Evolutionary conservation across 2,888 invertebrate genomes (phyloP).

Genomic region (Himalopsyche japonica): DNA sequence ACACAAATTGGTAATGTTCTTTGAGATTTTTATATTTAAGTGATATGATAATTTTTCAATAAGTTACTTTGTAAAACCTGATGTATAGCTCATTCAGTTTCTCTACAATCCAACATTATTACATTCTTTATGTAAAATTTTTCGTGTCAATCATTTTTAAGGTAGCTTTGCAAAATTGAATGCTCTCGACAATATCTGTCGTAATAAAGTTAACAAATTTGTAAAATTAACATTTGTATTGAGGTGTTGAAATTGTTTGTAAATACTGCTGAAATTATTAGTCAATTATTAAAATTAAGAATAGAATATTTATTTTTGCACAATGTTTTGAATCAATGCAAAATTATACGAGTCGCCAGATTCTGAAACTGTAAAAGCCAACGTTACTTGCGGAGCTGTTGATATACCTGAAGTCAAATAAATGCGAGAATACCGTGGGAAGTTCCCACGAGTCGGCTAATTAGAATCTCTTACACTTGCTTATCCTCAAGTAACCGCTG

Average conservation of each 20-base stretch:
- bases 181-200: too few relatives aligned
- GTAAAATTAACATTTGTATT: neutral
- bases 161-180: too few relatives aligned
- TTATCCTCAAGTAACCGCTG: slow-evolving; percentile 28
- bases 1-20: too few relatives aligned
- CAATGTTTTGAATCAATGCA: neutral
- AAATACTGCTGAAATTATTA: neutral
- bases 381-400: neutral
- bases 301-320: neutral
- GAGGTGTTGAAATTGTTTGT: neutral
- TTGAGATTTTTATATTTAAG: too few relatives aligned
- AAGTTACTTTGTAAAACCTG: too few relatives aligned
- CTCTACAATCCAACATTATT: too few relatives aligned
- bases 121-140: too few relatives aligned
- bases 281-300: slow-evolving; percentile 8
- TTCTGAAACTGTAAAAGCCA: slow-evolving; percentile 2
- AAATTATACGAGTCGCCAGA: neutral
- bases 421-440: slow-evolving; percentile 34
- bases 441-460: slow-evolving; percentile 39
- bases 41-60: too few relatives aligned
- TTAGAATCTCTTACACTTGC: slow-evolving; percentile 40
- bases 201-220: too few relatives aligned
- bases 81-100: too few relatives aligned
- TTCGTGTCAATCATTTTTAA: too few relatives aligned
- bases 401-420: slow-evolving; percentile 2